Conservation (phyloP, 2,113 vertebrate genomes). For the Tupaia tana region DNA sequence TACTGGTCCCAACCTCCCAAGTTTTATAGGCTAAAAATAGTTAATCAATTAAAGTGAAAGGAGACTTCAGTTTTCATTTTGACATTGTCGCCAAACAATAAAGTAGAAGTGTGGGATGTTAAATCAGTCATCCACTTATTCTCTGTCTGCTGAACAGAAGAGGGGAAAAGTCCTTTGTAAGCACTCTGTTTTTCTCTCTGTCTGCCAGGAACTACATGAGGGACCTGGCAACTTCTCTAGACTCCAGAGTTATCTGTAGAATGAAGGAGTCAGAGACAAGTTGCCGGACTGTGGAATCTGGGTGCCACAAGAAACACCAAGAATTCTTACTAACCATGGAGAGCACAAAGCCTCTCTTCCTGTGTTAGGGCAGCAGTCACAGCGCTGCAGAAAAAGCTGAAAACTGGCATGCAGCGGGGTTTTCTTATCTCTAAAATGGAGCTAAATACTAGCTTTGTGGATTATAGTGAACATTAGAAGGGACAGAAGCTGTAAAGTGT, state of each 20-base stretch:
- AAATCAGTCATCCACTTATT: not conserved
- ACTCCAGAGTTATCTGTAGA: not conserved
- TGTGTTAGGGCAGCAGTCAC: no score
- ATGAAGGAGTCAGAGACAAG: not conserved
- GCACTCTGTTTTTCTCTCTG: not conserved
- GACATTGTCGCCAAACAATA: not conserved
- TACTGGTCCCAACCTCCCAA: not conserved
- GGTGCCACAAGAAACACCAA: not conserved
- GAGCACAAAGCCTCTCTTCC: not conserved
- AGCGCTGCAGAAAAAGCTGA: not conserved
- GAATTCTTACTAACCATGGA: not conserved
- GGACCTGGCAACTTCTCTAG: not conserved
- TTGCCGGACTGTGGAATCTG: not conserved
- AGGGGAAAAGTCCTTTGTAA: not conserved
- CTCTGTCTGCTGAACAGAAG: not conserved
- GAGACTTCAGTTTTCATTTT: not conserved
- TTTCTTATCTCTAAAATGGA: conserved; percentile 3
- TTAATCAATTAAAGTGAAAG: not conserved
- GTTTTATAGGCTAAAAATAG: not conserved
- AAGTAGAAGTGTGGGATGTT: not conserved
- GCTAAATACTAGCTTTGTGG: not conserved
- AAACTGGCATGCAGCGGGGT: fast-evolving
- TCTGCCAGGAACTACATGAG: not conserved
- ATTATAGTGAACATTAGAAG: not conserved
- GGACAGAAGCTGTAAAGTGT: not conserved